These are phyloP conservation scores for Cichlasoma orientale DNA, from an alignment of 2,797 vertebrate species.

Conservation along the genomic window DNA sequence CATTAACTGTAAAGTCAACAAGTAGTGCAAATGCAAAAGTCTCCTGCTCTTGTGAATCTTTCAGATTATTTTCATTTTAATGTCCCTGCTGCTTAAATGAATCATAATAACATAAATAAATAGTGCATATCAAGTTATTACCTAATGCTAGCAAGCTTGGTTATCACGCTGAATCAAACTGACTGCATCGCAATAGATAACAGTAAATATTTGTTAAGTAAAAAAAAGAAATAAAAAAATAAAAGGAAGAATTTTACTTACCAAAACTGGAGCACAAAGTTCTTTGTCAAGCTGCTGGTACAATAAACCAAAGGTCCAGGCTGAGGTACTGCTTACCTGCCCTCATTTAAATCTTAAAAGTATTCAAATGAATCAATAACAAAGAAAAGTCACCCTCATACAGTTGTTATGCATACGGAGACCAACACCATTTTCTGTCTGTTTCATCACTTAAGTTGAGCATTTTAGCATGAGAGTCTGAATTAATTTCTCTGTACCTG, in stretches of 20 bases:
- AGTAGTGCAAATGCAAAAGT: background rate
- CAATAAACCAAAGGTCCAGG: background rate
- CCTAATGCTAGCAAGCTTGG: background rate
- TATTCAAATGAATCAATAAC: background rate
- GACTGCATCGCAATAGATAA: background rate
- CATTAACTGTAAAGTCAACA: background rate
- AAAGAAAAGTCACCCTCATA: background rate
- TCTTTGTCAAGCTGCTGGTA: background rate
- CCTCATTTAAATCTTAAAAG: background rate
- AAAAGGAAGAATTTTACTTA: background rate
- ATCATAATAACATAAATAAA: background rate
- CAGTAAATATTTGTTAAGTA: background rate
- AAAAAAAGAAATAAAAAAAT: background rate
- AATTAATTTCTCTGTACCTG: background rate
- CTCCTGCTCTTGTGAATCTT: background rate
- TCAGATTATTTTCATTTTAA: background rate
- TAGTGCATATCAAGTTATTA: background rate
- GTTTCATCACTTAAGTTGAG: background rate
- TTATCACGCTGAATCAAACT: background rate
- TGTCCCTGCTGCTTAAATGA: background rate
- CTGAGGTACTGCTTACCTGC: background rate
- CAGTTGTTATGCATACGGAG: background rate
- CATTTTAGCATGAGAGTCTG: background rate
- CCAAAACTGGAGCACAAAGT: background rate
- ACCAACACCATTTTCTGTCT: background rate